Evolutionary conservation across 2,797 vertebrate species (phyloP), one percentile per base, ranked within the genome.

Genomic region (Tympanoctomys barrerae): DNA sequence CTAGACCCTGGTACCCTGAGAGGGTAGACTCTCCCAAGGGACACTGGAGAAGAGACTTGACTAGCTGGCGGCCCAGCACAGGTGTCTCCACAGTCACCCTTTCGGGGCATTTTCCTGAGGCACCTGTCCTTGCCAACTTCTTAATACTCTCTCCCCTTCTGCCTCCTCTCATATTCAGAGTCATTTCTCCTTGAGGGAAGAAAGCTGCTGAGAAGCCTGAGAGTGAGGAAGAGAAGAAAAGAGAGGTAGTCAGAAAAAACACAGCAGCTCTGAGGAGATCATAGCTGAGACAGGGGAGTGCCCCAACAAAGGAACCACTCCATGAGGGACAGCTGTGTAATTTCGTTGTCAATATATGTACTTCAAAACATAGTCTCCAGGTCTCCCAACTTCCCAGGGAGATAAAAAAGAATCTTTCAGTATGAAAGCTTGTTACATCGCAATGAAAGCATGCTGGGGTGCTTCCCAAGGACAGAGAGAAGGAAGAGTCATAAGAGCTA

Each of bases 301-400:
- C 89, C 82, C 96, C 87, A 88, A 96, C 66, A 52, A 91, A 97
- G 75, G 57, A 79, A 79, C 77, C 59, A 70, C 14, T 19, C 33
- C 64, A 9, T 12, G 87, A 95, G 90, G 68, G 82, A 92, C 91
- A 94, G 71, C 86, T 78, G 87, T 62, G 52, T 96, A 97, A 97
- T 94, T 94, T 97, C 95, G 95, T 89, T 94, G 94, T 96, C 96
- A 94, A 75, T 97, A 92, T 92, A 46, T 95, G 96, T 97, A 91
- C 96, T 95, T 97, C 94, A 91, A 94, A 97, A 97, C 90, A 89
- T n/a, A 84, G 88, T 97, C 90, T 97, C 96, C 82, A 85, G 88
- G 90, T 96, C 94, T 91, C 77, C 83, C 87, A 91, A 77, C 80
- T 93, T 97, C 96, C 94, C 94, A 92, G 94, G 86, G 93, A 97